These are phyloP conservation scores for Mythimna ferrago DNA, from an alignment of 2,888 invertebrate species.

Conservation along the genomic window DNA sequence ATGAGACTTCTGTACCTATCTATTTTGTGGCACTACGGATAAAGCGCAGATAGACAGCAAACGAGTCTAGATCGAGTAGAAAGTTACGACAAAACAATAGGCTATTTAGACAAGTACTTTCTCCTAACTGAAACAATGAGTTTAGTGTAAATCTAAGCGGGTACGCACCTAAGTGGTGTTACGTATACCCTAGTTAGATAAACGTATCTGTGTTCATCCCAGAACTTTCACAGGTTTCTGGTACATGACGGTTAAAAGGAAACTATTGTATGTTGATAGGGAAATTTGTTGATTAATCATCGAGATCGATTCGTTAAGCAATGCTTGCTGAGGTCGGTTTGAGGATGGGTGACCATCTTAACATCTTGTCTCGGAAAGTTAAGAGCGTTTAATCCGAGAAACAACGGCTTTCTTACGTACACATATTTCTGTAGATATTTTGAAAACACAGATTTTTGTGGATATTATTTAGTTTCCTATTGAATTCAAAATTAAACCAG, in stretches of 20 bases:
- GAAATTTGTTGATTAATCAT: constrained; percentile 7
- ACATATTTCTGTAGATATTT: no score
- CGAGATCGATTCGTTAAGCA: no score
- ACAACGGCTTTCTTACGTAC: no score
- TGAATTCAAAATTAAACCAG: no score
- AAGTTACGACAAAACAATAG: constrained; percentile 71
- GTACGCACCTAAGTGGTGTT: constrained; percentile 47
- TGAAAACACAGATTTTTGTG: no score
- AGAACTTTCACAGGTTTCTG: constrained; percentile 42
- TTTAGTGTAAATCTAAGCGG: constrained; percentile 56
- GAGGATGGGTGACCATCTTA: no score
- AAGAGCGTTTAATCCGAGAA: no score
- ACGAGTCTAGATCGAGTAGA: constrained; percentile 71
- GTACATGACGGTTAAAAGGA: constrained; percentile 43
- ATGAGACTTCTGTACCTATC: no score
- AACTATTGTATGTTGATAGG: constrained; percentile 41
- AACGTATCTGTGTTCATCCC: constrained; percentile 47
- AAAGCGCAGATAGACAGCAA: constrained; percentile 47
- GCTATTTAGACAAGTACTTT: constrained; percentile 60
- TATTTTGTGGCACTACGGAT: not conserved
- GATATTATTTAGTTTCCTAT: no score
- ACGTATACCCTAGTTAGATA: constrained; percentile 50
- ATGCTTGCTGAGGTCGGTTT: no score
- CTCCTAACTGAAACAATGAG: constrained; percentile 67
- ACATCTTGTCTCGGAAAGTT: no score